These are phyloP conservation scores for Ramphastos sulfuratus DNA, from an alignment of 2,113 vertebrate species.

Conservation along the genomic window DNA sequence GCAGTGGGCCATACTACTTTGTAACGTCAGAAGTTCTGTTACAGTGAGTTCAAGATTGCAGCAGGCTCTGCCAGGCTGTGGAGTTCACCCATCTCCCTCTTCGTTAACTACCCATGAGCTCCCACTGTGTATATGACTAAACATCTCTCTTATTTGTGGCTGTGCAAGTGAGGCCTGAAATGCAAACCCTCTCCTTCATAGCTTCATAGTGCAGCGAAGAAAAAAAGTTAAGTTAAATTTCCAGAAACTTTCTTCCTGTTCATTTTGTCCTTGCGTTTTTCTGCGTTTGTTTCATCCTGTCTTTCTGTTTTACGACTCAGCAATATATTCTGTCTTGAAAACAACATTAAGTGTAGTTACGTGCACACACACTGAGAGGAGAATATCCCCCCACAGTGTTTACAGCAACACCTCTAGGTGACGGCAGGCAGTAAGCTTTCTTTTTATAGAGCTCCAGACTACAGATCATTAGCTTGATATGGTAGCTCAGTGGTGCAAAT, in stretches of 20 bases:
- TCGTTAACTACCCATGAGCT: slow-evolving; percentile 1
- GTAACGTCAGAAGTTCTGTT: neutral
- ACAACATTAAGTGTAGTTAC: slow-evolving; percentile 71
- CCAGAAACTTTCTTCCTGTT: slow-evolving; percentile 32
- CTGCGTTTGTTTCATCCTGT: slow-evolving; percentile 34
- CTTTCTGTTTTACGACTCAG: slow-evolving; percentile 62
- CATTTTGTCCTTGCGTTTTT: neutral
- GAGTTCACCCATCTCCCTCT: neutral
- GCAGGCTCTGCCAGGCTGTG: neutral
- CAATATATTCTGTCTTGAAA: slow-evolving; percentile 67
- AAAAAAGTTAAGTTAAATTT: neutral
- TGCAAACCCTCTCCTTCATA: neutral
- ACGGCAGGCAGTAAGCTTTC: slow-evolving; percentile 69
- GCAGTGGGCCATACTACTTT: neutral
- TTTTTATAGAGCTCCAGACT: slow-evolving; percentile 74
- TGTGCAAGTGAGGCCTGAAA: neutral
- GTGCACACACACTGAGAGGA: slow-evolving; percentile 67
- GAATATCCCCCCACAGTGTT: slow-evolving; percentile 68
- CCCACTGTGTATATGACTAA: neutral
- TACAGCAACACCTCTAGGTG: slow-evolving; percentile 75
- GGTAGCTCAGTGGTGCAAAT: slow-evolving; percentile 70
- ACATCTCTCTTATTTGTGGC: neutral
- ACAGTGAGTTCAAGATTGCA: neutral
- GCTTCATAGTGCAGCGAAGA: neutral
- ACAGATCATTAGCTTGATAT: slow-evolving; percentile 76